These are phyloP conservation scores for Ochlodes sylvanus DNA, from an alignment of 2,888 invertebrate species.

Conservation along the genomic window DNA sequence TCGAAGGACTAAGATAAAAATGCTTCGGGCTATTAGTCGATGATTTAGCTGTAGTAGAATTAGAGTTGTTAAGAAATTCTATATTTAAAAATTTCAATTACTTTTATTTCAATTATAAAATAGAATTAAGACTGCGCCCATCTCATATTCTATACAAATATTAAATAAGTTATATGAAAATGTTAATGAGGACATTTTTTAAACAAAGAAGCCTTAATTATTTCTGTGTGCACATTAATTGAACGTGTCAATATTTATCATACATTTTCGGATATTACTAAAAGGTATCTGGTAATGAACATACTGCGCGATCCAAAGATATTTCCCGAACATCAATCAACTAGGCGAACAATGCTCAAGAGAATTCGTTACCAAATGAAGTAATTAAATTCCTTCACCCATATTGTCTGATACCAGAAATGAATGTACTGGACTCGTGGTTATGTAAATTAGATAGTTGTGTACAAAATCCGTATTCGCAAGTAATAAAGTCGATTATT, in stretches of 20 bases:
- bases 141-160: no score
- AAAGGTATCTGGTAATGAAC: background rate
- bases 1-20: background rate
- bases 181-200: no score
- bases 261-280: background rate
- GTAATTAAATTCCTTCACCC: conserved; percentile 39
- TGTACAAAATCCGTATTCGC: conserved; percentile 9
- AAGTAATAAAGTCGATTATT: conserved; percentile 39
- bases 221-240: no score
- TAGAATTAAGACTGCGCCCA: no score
- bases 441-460: conserved; percentile 38
- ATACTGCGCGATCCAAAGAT: conserved; percentile 26
- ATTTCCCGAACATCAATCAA: conserved; percentile 36
- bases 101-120: no score
- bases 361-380: conserved; percentile 37
- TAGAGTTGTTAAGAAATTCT: no score
- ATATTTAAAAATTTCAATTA: no score
- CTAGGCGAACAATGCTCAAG: conserved; percentile 29
- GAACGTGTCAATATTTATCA: background rate
- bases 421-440: conserved; percentile 28
- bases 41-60: no score
- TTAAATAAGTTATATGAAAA: no score
- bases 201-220: no score
- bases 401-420: conserved; percentile 39
- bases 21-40: no score